Base-by-base conservation (phyloP, 2,113 vertebrate genomes). In the Collichthys lucidus region DNA sequence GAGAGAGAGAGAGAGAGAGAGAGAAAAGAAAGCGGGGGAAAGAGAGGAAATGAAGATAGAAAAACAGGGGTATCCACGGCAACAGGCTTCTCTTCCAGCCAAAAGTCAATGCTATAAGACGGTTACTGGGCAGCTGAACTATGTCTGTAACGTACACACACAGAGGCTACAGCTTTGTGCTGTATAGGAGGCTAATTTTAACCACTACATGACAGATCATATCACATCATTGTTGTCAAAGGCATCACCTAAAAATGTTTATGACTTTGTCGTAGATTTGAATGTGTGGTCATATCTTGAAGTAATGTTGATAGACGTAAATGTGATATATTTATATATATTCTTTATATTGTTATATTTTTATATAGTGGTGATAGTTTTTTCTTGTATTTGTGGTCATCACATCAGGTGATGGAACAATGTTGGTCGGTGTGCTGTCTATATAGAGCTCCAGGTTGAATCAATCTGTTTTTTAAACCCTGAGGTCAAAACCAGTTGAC, bases 31-130 rank as follows among this genome's bases (percentile, higher is more conserved):
- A 11, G 46, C 61, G 57, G 59, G 14, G 55, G 44, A 65, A 31
- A 26, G 69, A 26, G 67, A 69, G 57, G 78, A 75, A 62, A 83
- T 56, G 55, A 81, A 85, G 87, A 89, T 10, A 73, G 83, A 88
- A 71, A 57, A 71, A 83, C 67, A 83, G 72, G 74, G 72, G 94
- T 95, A 94, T 95, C 94, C 94, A 93, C 88, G 93, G 94, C 94
- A 96, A 96, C 94, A 91, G 84, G 85, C 88, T 92, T 77, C 80
- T 79, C 83, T 78, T n/a, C 56, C 53, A 82, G 86, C 79, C 88
- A 90, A 92, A 94, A 93, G 89, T 94, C 90, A 86, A 80, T 70
- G 60, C 80, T 61, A 74, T 70, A 53, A 88, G 84, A 90, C 57
- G 50, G 86, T 83, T 74, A 82, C 78, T 71, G 89, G 77, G 80